These are phyloP conservation scores for Garra rufa DNA, from an alignment of 2,113 vertebrate species.

Conservation along the genomic window DNA sequence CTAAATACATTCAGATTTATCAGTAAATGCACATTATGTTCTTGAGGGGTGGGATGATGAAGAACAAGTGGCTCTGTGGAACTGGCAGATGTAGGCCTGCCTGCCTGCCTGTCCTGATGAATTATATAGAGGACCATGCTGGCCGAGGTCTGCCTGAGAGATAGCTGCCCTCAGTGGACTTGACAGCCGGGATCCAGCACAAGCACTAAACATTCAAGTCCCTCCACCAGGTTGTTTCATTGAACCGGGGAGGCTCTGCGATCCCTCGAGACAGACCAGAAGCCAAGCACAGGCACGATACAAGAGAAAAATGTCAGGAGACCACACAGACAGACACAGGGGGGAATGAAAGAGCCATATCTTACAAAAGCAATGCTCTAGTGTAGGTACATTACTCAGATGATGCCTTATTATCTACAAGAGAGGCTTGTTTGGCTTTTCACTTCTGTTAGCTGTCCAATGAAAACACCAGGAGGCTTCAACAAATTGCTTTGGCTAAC, in stretches of 20 bases:
- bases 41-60: neutral
- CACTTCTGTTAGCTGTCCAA: neutral
- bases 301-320: neutral
- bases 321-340: neutral
- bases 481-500: neutral
- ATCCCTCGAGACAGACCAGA: neutral
- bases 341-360: neutral
- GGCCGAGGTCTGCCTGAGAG: constrained; percentile 27
- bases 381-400: neutral
- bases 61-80: neutral
- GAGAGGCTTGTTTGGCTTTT: neutral
- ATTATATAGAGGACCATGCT: constrained; percentile 23
- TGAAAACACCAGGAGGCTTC: neutral
- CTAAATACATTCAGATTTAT: neutral
- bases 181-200: constrained; percentile 25
- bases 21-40: neutral
- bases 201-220: constrained; percentile 9
- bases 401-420: neutral
- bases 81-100: neutral
- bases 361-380: neutral
- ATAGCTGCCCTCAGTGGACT: constrained; percentile 15
- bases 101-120: constrained; percentile 38
- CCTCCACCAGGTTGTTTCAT: constrained; percentile 9
- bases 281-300: neutral
- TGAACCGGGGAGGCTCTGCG: neutral